Conservation (phyloP, 92 coral and sea anemone genomes). For the Parazoanthus atlanticus region DNA sequence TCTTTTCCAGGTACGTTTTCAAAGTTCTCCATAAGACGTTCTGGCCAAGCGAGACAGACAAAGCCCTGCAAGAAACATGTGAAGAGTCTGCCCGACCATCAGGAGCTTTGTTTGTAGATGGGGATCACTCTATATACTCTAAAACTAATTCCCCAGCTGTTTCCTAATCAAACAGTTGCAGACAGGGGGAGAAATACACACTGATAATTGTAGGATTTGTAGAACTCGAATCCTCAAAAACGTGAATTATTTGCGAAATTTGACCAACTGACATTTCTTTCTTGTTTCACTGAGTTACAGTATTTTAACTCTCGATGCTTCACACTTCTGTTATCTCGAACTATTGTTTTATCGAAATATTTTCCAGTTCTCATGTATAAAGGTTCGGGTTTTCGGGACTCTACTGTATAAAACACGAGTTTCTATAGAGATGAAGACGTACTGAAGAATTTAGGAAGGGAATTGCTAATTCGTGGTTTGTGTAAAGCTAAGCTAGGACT, state of each 20-base stretch:
- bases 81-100: neutral
- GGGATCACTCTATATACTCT: neutral
- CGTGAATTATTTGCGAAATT: neutral
- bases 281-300: neutral
- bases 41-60: constrained; percentile 82
- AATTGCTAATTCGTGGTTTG: no score
- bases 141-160: neutral
- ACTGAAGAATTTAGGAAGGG: no score
- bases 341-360: neutral
- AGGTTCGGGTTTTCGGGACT: neutral
- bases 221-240: neutral
- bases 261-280: no score
- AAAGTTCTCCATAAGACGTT: constrained; percentile 34
- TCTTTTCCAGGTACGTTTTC: constrained; percentile 27
- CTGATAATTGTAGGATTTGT: neutral
- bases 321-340: neutral
- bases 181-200: neutral
- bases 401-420: no score
- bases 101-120: neutral
- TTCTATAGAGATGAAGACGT: no score
- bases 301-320: neutral
- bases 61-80: constrained; percentile 63
- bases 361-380: neutral
- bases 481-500: no score
- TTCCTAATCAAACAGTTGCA: neutral